Evolutionary conservation across 2,797 vertebrate genomes (phyloP).

Genomic region (Oreonectes daqikongensis): DNA sequence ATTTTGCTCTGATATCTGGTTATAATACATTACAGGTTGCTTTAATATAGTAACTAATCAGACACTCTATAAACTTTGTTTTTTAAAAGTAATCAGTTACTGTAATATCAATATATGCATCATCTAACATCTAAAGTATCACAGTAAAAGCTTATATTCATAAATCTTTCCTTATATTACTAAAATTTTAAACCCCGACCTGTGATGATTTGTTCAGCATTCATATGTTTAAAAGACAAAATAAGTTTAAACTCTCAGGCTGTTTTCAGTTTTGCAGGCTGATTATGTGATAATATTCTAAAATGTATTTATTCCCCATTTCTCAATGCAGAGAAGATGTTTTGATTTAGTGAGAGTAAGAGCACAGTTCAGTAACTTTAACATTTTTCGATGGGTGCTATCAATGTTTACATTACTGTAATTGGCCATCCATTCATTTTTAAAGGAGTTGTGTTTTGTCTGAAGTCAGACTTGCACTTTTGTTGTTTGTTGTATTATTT

Average conservation of each 20-base stretch:
- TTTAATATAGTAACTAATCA: not conserved
- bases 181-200: not conserved
- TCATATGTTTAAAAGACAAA: slow-evolving; percentile 5
- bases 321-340: too few species aligned
- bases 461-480: slow-evolving; percentile 39
- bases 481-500: slow-evolving; percentile 40
- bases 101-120: not conserved
- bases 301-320: not conserved
- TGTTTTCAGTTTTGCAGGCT: not conserved
- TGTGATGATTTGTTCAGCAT: not conserved
- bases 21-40: not conserved
- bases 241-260: slow-evolving; percentile 20
- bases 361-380: not conserved
- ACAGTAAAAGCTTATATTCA: not conserved
- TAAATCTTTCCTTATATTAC: not conserved
- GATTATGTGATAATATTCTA: not conserved
- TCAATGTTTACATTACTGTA: slow-evolving; percentile 10
- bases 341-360: not conserved
- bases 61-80: not conserved
- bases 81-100: too few species aligned
- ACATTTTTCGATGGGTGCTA: slow-evolving; percentile 46
- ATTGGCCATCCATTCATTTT: not conserved
- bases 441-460: not conserved
- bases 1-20: not conserved
- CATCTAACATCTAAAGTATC: slow-evolving; percentile 1